Percentiles rank a stretch among this genome's conserved stretches.
Conservation (phyloP, 2,113 vertebrate genomes). For the Elaphurus davidianus region DNA sequence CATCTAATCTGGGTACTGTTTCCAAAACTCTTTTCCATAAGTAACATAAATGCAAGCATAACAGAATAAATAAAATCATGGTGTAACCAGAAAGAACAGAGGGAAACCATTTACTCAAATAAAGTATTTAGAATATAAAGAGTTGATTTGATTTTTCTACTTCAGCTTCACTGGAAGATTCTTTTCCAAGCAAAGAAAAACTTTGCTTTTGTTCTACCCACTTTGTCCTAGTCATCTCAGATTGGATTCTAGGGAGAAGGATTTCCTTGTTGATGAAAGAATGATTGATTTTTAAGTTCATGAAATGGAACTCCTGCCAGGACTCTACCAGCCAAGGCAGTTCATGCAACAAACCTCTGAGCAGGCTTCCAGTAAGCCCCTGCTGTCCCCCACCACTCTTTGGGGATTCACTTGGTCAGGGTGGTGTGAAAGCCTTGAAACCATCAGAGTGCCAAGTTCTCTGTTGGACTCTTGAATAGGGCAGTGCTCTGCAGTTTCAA, state of each 20-base stretch:
- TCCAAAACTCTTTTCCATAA: neutral
- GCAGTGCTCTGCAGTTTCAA: neutral
- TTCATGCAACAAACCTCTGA: neutral
- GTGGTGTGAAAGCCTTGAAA: neutral
- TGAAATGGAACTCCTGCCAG: neutral
- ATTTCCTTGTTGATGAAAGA: conserved; percentile 18
- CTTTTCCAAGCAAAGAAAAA: neutral
- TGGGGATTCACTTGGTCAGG: neutral
- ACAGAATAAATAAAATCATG: neutral
- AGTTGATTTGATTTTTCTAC: neutral
- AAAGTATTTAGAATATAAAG: neutral
- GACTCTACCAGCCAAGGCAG: neutral
- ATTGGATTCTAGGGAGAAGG: neutral
- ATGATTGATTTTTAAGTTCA: conserved; percentile 3
- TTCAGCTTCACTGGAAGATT: neutral
- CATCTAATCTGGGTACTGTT: neutral
- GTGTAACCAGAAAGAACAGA: neutral
- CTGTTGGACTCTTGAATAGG: neutral
- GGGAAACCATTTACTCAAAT: neutral
- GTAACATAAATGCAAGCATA: neutral
- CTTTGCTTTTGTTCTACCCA: neutral
- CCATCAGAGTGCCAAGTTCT: neutral
- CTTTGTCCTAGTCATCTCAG: neutral
- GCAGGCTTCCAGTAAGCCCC: neutral
- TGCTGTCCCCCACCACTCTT: too few species aligned